These are phyloP conservation scores for Sardina pilchardus DNA, from an alignment of 2,113 vertebrate genomes.

Conservation along the genomic window DNA sequence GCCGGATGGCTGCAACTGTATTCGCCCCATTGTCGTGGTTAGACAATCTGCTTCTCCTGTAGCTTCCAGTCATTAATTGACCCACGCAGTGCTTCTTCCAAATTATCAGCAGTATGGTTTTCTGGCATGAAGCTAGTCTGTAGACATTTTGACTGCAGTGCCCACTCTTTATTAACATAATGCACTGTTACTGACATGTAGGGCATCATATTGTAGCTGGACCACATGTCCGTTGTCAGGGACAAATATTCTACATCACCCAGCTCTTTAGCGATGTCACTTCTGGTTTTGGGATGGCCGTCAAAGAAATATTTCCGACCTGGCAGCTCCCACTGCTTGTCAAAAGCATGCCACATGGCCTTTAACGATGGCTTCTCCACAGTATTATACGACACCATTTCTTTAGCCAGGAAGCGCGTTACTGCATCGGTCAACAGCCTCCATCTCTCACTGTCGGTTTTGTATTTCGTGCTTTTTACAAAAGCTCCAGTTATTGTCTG, in stretches of 20 bases:
- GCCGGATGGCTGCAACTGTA: conserved; percentile 21
- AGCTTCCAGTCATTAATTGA: conserved; percentile 26
- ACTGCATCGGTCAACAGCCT: too few species aligned
- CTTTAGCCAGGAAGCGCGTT: too few species aligned
- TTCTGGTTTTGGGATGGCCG: not conserved
- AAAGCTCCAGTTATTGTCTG: too few species aligned
- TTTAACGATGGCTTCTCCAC: too few species aligned
- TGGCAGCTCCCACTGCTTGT: not conserved
- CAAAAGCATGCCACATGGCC: not conserved
- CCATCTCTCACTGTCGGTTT: too few species aligned
- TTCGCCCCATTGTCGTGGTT: conserved; percentile 37
- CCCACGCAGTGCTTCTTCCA: conserved; percentile 16
- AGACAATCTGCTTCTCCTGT: conserved; percentile 26
- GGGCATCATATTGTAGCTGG: conserved; percentile 16
- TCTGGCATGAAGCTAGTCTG: conserved; percentile 17
- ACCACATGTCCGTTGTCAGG: conserved; percentile 21
- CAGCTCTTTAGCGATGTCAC: not conserved
- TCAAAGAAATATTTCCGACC: not conserved
- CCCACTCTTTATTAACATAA: not conserved
- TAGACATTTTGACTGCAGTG: conserved; percentile 20
- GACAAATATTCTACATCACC: not conserved
- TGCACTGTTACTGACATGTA: conserved; percentile 13
- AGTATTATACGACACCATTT: too few species aligned
- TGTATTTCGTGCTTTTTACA: too few species aligned
- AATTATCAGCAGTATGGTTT: conserved; percentile 19